Conservation (phyloP, 2,888 invertebrate species). For the Coelopa pilipes region DNA sequence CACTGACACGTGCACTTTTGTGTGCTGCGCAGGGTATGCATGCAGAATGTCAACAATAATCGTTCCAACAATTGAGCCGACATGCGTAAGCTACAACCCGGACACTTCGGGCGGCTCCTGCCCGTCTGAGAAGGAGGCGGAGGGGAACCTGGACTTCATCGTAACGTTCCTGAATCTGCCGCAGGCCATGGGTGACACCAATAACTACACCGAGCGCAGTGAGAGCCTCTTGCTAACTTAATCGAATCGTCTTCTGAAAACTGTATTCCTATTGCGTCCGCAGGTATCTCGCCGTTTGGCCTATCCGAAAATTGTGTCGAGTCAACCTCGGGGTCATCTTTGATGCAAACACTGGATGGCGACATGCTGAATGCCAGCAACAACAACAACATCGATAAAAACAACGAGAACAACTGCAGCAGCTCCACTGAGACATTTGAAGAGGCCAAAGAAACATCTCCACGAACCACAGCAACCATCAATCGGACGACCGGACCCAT, state of each 20-base stretch:
- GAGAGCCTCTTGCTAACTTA: not conserved
- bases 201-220: conserved; percentile 5
- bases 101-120: too few species aligned
- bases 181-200: not conserved
- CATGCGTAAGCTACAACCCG: conserved; percentile 5
- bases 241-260: not conserved
- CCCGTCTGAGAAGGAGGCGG: conserved; percentile 4
- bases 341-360: not conserved
- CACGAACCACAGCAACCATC: not conserved
- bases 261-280: not conserved
- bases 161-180: conserved; percentile 30
- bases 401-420: not conserved
- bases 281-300: not conserved
- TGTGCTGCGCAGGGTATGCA: not conserved
- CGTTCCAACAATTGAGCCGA: conserved; percentile 14
- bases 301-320: too few species aligned
- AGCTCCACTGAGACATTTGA: not conserved
- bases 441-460: not conserved
- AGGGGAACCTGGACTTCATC: conserved; percentile 28
- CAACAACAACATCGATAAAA: not conserved
- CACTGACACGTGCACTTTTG: too few species aligned
- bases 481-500: too few species aligned
- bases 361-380: not conserved
- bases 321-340: not conserved
- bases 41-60: conserved; percentile 28